phyloP scores from a whole-genome alignment of 2,797 vertebrate genomes.

The Sebastes nivosus region DNA sequence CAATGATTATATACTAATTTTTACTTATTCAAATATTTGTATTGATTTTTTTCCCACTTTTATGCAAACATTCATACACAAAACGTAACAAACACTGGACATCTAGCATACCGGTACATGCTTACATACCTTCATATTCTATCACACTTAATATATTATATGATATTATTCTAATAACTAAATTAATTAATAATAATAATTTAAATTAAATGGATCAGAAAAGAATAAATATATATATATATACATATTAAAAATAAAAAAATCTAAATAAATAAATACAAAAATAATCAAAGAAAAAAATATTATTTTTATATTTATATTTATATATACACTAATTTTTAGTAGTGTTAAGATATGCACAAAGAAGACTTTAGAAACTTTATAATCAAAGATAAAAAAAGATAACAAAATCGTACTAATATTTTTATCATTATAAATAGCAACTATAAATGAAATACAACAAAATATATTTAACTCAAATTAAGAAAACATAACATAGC shows the following conservation, averaged over 20 bases:
- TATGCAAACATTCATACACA: background rate
- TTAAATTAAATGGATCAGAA: too few species aligned
- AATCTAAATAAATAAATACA: fast-evolving
- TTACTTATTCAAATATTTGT: background rate
- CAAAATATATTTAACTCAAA: background rate
- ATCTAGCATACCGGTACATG: background rate
- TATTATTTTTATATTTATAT: too few species aligned
- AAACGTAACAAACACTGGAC: background rate
- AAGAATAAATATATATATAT: too few species aligned
- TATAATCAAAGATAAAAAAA: background rate
- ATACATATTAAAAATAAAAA: too few species aligned
- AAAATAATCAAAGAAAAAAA: too few species aligned
- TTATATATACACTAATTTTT: background rate
- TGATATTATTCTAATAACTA: too few species aligned
- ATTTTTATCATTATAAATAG: background rate
- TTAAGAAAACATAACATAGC: background rate
- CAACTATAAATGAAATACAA: background rate
- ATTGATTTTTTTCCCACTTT: background rate
- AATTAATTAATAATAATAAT: background rate
- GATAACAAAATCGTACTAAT: background rate
- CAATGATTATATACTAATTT: background rate
- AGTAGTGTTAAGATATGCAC: background rate
- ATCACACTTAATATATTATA: too few species aligned
- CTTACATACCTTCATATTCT: fast-evolving
- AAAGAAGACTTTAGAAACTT: background rate